Conservation (phyloP, 2,888 invertebrate genomes). For the Mesopsocus fuscifrons region DNA sequence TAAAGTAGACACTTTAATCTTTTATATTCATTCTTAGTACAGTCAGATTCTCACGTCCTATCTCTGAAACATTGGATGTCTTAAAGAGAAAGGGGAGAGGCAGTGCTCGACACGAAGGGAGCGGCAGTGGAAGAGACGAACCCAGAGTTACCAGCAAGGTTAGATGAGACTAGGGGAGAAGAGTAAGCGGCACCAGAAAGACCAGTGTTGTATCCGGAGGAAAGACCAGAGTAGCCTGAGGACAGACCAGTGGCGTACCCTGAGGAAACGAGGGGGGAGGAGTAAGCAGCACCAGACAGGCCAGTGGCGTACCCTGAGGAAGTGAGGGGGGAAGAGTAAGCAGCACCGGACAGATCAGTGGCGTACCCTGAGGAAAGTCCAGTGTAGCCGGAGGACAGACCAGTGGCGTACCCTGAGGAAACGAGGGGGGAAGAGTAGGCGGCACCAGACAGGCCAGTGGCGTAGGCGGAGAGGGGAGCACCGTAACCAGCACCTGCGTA, state of each 20-base stretch:
- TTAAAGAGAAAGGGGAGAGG: background rate
- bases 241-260: background rate
- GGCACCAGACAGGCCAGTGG: background rate
- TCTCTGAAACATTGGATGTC: too few relatives aligned
- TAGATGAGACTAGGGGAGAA: slow-evolving; percentile 1
- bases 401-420: background rate
- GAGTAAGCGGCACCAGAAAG: background rate
- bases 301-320: background rate
- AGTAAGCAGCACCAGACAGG: background rate
- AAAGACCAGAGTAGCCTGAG: background rate
- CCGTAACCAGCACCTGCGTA: background rate
- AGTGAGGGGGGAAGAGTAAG: background rate
- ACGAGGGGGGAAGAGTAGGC: background rate
- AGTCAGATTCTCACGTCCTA: too few relatives aligned
- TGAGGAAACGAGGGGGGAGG: background rate
- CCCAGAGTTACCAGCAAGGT: background rate
- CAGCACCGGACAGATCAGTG: background rate
- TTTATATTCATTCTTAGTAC: too few relatives aligned
- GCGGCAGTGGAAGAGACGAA: slow-evolving; percentile 3
- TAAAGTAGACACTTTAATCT: too few relatives aligned
- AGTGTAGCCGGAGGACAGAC: background rate
- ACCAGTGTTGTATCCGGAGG: background rate
- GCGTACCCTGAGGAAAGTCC: background rate
- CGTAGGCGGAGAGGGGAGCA: background rate
- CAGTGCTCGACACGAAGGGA: background rate